A percentile compares a stretch with the other conserved stretches of the same genome.
phyloP scores from a whole-genome alignment of 2,113 vertebrate genomes.

The Sylvia atricapilla region DNA sequence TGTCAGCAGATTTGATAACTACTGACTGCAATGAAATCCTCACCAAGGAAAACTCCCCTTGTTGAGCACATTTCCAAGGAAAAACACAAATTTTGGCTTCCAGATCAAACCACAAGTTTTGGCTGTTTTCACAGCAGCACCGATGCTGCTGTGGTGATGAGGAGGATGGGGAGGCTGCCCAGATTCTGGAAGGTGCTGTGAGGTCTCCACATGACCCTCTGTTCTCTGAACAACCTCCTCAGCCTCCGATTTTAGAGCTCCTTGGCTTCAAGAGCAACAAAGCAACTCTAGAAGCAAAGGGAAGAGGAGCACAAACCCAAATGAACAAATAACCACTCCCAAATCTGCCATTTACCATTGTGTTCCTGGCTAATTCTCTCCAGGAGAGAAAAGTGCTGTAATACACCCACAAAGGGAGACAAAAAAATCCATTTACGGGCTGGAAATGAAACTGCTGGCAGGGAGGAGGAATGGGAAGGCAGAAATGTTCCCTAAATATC shows the following conservation, averaged over 20 bases:
- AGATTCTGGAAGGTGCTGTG: background rate
- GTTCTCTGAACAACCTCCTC: background rate
- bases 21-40: background rate
- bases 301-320: background rate
- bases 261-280: no score
- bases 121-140: background rate
- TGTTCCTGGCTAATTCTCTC: background rate
- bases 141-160: background rate
- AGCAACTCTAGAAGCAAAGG: background rate
- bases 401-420: background rate
- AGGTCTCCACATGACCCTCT: background rate
- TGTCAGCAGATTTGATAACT: background rate
- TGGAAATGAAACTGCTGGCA: background rate
- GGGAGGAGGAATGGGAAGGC: background rate
- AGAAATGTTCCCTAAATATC: background rate
- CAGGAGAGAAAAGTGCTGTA: background rate
- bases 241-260: no score
- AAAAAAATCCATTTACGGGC: background rate
- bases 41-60: background rate
- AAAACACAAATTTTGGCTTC: background rate
- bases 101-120: fast-evolving
- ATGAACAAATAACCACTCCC: background rate
- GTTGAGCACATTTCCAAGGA: background rate
- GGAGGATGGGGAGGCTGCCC: background rate
- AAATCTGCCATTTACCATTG: background rate